Conservation (phyloP, 2,113 vertebrate species). For the Paracanthobrama guichenoti region DNA sequence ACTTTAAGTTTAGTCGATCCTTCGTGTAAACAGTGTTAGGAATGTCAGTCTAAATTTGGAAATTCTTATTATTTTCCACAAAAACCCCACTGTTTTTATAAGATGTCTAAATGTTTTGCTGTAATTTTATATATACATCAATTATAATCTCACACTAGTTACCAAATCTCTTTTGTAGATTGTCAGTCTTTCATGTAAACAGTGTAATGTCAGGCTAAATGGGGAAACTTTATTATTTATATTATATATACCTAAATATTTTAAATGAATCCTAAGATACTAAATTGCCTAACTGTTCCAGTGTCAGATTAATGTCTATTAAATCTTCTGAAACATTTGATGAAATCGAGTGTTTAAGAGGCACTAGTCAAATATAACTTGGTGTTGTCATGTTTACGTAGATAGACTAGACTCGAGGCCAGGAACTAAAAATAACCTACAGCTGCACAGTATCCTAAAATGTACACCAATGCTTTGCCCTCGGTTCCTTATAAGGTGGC, state of each 20-base stretch:
- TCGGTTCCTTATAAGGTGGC: neutral
- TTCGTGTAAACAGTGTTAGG: neutral
- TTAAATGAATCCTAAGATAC: neutral
- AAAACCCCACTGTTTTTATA: neutral
- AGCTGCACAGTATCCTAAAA: neutral
- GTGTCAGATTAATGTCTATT: neutral
- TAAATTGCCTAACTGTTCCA: neutral
- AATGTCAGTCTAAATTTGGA: neutral
- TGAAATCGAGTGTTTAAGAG: neutral
- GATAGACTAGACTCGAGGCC: neutral
- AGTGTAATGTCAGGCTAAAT: neutral
- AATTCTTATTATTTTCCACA: neutral
- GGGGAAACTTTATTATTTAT: too few relatives aligned
- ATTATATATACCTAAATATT: too few relatives aligned
- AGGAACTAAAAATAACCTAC: conserved; percentile 17
- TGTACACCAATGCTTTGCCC: neutral
- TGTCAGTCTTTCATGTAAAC: neutral
- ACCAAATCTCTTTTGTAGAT: neutral
- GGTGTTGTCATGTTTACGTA: neutral
- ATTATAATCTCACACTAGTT: neutral
- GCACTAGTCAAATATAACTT: neutral
- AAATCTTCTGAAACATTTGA: neutral
- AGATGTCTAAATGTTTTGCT: neutral
- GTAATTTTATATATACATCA: too few relatives aligned
- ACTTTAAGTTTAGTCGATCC: neutral